Evolutionary conservation across 37 sponge, comb jelly and placozoan species (phyloP), one percentile per base, ranked within the genome.

Genomic region (Crambe crambe): DNA sequence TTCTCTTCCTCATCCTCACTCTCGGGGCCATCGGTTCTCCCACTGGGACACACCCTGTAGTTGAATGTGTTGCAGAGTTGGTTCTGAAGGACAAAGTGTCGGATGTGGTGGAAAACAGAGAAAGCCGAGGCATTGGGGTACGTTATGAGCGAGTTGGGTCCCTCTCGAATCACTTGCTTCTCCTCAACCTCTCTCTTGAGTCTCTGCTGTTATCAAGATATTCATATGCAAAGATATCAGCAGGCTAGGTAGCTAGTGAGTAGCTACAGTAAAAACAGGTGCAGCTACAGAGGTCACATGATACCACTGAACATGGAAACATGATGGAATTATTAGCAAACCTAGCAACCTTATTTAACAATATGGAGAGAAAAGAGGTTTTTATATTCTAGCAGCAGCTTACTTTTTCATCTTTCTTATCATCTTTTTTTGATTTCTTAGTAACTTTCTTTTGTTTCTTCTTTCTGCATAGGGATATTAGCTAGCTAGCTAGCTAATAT

Each of bases 61-160:
- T 91, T 91, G 80, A 66, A 91, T 35, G 75, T 83, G 65, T 83
- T 80, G 43, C 87, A 87, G 59, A 91, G 81, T 75, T 86, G 63
- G 39, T 79, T 78, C 76, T 91, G 92, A 30, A 87, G 84, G 6
- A 91, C 77, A 18, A 91, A 75, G 71, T 91, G 84, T 0, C 92
- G 83, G 47, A 91, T 76, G 56, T 83, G 92, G 37, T 78, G 73
- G 75, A 79, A 91, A 18, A 91, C 72, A 57, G 92, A 78, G 81
- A 84, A 91, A 31, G 65, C 42, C 31, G 92, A 87, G 22, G 92
- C 76, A 79, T 86, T 83, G 37, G 84, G 78, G 66, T 74, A 68
- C 26, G 87, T 79, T 25, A 87, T 63, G 43, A 91, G 88, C 8
- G 91, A 86, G 66, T 83, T 91, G 20, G 75, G 29, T 10, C 85